Evolutionary conservation across 2,113 vertebrate species (phyloP), one percentile per base, ranked within the genome.

Genomic region (Capreolus pygargus): DNA sequence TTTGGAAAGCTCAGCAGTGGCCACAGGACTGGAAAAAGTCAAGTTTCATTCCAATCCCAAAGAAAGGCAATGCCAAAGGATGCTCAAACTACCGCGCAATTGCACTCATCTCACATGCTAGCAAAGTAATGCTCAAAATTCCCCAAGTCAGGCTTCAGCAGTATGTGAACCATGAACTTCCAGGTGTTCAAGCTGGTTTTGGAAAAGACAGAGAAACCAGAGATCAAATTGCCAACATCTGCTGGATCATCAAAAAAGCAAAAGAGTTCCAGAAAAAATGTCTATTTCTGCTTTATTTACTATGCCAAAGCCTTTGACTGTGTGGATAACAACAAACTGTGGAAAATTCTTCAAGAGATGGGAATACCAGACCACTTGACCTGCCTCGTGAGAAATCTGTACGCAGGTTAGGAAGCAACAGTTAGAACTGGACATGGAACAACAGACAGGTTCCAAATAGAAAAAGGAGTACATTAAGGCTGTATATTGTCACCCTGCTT

Each of bases 131-230:
- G 61, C 6, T 64, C 30, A 64, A 64, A 17, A 64, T 33, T 64
- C 7, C 33, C 5, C 0, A 64, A 17, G 30, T 8, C 61, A 64
- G 61, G 30, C 30, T 64, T 64, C 30, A 17, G 0, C 15, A 64
- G 7, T 0, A 17, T 17, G 61, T 64, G 61, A 64, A 64, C 15
- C 7, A 1, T n/a, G 30, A 3, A 8, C 0, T n/a, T 64, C 61
- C 30, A n/a, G 15, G 2, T 64, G 15, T 64, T 64, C 15, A 64
- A 64, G 61, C 30, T 64, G 30, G 30, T n/a, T n/a, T n/a, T 64
- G n/a, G 61, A n/a, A n/a, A 64, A 64, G 30, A 3, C 61, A 64
- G 61, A 64, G 15, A 7, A n/a, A n/a, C 15, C 61, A 64, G 30
- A 64, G 61, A 64, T 17, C 15, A 64, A 64, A n/a, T n/a, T 64